phyloP scores from a whole-genome alignment of 1,140 invertebrate genomes.

The Diprion similis region DNA sequence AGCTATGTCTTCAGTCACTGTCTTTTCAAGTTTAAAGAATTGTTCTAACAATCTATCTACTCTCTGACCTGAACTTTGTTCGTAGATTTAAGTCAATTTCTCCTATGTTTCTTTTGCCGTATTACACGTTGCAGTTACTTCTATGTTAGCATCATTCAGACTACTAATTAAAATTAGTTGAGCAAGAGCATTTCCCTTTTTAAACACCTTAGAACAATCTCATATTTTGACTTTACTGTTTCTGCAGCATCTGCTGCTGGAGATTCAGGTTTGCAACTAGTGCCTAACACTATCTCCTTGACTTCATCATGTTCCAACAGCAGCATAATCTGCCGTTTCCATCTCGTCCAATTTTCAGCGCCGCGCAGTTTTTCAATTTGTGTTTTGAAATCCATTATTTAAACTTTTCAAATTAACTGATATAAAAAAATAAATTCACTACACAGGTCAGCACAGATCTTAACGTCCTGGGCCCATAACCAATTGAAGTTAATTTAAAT shows the following conservation, averaged over 20 bases:
- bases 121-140: constrained; percentile 21
- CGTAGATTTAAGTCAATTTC: constrained; percentile 34
- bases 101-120: constrained; percentile 36
- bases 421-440: background rate
- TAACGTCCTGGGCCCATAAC: background rate
- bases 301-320: background rate
- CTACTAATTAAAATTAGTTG: constrained; percentile 23
- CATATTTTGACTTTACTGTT: background rate
- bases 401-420: background rate
- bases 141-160: constrained; percentile 22
- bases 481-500: no score
- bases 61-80: constrained; percentile 37
- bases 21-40: constrained; percentile 38
- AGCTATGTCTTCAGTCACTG: constrained; percentile 25
- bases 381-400: constrained; percentile 7
- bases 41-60: constrained; percentile 37
- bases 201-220: background rate
- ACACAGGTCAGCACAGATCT: background rate
- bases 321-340: background rate
- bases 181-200: constrained; percentile 17
- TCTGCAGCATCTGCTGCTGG: background rate
- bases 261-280: background rate
- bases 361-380: constrained; percentile 3
- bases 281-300: background rate
- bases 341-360: constrained; percentile 7